Evolutionary conservation across 2,797 vertebrate genomes (phyloP), one percentile per base, ranked within the genome.

Genomic region (Florisuga fusca): DNA sequence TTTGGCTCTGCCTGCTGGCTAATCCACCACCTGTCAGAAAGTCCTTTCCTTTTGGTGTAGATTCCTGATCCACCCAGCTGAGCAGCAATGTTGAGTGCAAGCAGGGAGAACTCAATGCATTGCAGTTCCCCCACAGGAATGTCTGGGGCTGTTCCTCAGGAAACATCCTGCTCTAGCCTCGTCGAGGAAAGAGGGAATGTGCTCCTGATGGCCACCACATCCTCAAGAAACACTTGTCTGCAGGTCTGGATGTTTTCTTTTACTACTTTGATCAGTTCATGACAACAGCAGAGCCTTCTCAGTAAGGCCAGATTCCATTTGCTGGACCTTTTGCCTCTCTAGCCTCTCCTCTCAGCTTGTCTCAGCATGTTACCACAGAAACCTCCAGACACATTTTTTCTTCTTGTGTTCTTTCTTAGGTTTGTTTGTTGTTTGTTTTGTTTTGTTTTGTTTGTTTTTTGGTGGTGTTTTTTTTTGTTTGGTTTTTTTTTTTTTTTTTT

Each of bases 61-160:
- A 77, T 63, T 88, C 41, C 31, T 46, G 43, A 43, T 27, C 5
- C 2, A 48, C 15, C 59, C 31, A 69, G 43, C 20, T 1, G 3
- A 84, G 45, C 31, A 92, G n/a, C 55, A 74, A 19, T 1, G 12
- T 9, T 5, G 3, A 78, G 15, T 18, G 23, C 33, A 79, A 79
- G 15, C 36, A 50, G 6, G 14, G n/a, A 93, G 58, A 88, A 22
- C 68, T 78, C 45, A 45, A 21, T 51, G 41, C 23, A 62, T 66
- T 89, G 94, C 62, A 55, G 26, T 15, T 93, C 13, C 27, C 34
- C 91, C 92, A 89, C 84, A 92, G 82, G 92, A 95, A 96, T 95
- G 91, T 96, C 94, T 95, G 73, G 43, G 75, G 55, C 79, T 72
- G 11, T 63, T 96, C 64, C 68, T 75, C 75, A 71, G 82, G 76